A percentile compares a stretch with the other conserved stretches of the same genome.
Evolutionary conservation across 2,113 vertebrate species (phyloP).

Genomic region (Sminthopsis crassicaudata): DNA sequence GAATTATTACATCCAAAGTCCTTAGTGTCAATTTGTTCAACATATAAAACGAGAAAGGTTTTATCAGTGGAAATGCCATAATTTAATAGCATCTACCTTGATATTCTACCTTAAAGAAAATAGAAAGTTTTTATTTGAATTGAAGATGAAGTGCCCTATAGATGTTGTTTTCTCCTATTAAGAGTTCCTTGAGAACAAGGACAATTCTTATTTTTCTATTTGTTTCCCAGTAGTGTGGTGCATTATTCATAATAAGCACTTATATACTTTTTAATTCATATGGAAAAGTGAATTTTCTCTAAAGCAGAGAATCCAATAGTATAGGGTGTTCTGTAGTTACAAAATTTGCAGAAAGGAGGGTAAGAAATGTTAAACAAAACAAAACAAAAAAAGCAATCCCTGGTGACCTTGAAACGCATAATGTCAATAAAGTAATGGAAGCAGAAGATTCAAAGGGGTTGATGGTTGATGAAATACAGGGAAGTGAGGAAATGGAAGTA

Average conservation of each 20-base stretch:
- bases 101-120: neutral
- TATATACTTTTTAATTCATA: neutral
- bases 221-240: neutral
- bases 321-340: neutral
- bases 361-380: neutral
- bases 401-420: neutral
- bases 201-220: neutral
- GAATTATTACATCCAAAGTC: neutral
- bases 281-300: neutral
- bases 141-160: neutral
- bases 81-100: neutral
- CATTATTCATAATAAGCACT: neutral
- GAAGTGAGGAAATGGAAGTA: neutral
- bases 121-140: neutral
- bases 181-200: neutral
- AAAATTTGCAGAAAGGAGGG: neutral
- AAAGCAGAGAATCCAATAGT: neutral
- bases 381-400: neutral
- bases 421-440: neutral
- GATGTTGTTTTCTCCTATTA: neutral
- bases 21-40: neutral
- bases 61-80: neutral
- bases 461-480: neutral
- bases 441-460: neutral
- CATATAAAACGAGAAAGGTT: neutral